Evolutionary conservation across 2,888 invertebrate species (phyloP).

Genomic region (Nymphalis c-album): DNA sequence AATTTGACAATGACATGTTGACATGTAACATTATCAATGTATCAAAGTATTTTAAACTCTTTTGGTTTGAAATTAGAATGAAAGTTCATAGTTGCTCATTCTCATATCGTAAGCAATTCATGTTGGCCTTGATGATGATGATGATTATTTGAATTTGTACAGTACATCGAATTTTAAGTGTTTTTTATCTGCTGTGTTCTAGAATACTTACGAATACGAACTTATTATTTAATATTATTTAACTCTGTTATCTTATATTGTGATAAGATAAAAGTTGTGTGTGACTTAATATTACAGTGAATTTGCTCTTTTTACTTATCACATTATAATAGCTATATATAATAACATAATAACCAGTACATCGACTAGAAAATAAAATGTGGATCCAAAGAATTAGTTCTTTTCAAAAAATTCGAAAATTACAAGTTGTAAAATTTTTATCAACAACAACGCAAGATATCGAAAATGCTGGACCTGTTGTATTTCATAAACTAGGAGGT

Average conservation of each 20-base stretch:
- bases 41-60: background rate
- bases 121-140: background rate
- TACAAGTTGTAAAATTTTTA: constrained; percentile 47
- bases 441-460: constrained; percentile 52
- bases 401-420: constrained; percentile 38
- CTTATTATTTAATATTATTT: background rate
- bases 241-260: constrained; percentile 28
- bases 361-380: constrained; percentile 18
- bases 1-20: background rate
- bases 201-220: too few relatives aligned
- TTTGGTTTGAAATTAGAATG: background rate
- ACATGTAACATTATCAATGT: background rate
- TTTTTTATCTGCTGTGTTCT: background rate
- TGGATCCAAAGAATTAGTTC: constrained; percentile 37
- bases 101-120: background rate
- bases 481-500: constrained; percentile 80
- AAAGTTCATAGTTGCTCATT: background rate
- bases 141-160: constrained; percentile 7
- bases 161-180: background rate
- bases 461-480: constrained; percentile 66
- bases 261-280: constrained; percentile 32
- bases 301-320: background rate
- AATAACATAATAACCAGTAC: background rate
- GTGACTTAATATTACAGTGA: constrained; percentile 2
- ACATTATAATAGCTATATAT: background rate